Conservation (phyloP, 2,888 invertebrate genomes). For the Pterobdella sp. region DNA sequence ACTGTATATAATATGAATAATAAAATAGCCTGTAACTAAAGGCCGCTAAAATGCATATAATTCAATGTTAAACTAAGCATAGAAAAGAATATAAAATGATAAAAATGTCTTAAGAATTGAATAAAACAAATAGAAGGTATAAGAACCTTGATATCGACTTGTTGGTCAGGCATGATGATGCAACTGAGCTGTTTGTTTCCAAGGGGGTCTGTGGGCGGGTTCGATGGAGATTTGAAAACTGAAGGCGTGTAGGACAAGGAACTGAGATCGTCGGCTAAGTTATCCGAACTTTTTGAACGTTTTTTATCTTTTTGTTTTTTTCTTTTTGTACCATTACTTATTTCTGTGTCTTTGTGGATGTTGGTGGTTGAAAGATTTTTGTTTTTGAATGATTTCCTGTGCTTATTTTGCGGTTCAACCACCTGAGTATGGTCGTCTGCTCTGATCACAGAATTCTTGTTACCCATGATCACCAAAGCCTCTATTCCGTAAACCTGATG, state of each 20-base stretch:
- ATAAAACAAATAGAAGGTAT: not conserved
- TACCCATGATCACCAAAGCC: not conserved
- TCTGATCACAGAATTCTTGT: not conserved
- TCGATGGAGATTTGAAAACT: constrained; percentile 21
- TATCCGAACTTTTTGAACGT: not conserved
- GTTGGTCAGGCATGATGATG: constrained; percentile 25
- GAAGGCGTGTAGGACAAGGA: not conserved
- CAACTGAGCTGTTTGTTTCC: constrained; percentile 17
- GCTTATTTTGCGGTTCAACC: not conserved
- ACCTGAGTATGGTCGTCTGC: not conserved
- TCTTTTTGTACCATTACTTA: not conserved
- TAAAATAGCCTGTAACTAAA: no score
- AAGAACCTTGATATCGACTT: constrained; percentile 21
- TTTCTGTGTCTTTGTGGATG: not conserved
- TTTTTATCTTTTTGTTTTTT: not conserved
- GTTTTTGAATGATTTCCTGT: not conserved
- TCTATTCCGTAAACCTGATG: no score
- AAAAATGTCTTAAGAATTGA: not conserved
- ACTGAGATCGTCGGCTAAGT: not conserved
- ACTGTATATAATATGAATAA: no score
- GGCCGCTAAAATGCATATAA: no score
- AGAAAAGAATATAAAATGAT: not conserved
- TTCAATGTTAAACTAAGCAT: no score
- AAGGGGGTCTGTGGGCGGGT: not conserved
- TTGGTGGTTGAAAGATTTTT: constrained; percentile 1